A percentile compares a stretch with the other conserved stretches of the same genome.
Evolutionary conservation across 2,797 vertebrate genomes (phyloP).

Genomic region (Danio kyathit): DNA sequence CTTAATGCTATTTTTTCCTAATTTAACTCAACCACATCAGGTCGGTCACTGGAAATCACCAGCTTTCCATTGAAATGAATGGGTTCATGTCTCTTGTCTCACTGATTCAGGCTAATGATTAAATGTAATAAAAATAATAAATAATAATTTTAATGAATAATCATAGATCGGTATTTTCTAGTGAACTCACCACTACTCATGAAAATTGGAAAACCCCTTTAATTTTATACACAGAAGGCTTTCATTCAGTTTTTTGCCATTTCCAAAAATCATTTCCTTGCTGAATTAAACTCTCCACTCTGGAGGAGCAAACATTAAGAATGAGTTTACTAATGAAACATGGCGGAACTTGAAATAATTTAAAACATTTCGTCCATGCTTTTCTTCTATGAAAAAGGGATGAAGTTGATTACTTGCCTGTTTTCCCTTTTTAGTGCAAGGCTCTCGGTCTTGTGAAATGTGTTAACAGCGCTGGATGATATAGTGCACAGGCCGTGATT

Average conservation of each 20-base stretch:
- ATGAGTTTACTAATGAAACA: constrained; percentile 44
- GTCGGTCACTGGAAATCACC: too few species aligned
- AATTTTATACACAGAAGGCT: constrained; percentile 14
- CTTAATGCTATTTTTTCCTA: too few species aligned
- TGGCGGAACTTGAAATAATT: not conserved
- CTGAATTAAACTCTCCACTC: constrained; percentile 51
- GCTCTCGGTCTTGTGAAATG: constrained; percentile 18
- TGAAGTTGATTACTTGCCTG: constrained; percentile 9
- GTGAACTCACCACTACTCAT: not conserved
- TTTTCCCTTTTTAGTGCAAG: constrained; percentile 7
- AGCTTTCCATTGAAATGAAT: too few species aligned
- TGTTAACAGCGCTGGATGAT: constrained; percentile 36
- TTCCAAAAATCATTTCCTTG: constrained; percentile 53
- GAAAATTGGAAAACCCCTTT: constrained; percentile 8
- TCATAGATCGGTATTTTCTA: too few species aligned
- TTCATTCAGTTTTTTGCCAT: constrained; percentile 20
- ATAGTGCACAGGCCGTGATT: constrained; percentile 47
- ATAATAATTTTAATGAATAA: too few species aligned
- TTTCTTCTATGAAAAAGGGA: constrained; percentile 13
- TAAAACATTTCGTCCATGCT: constrained; percentile 5
- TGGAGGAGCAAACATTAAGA: constrained; percentile 43
- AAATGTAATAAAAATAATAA: too few species aligned
- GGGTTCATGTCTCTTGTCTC: too few species aligned
- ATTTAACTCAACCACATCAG: too few species aligned
- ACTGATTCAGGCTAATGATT: too few species aligned